A percentile compares a stretch with the other conserved stretches of the same genome.
Evolutionary conservation across 2,113 vertebrate genomes (phyloP).

Genomic region (Oreochromis niloticus): DNA sequence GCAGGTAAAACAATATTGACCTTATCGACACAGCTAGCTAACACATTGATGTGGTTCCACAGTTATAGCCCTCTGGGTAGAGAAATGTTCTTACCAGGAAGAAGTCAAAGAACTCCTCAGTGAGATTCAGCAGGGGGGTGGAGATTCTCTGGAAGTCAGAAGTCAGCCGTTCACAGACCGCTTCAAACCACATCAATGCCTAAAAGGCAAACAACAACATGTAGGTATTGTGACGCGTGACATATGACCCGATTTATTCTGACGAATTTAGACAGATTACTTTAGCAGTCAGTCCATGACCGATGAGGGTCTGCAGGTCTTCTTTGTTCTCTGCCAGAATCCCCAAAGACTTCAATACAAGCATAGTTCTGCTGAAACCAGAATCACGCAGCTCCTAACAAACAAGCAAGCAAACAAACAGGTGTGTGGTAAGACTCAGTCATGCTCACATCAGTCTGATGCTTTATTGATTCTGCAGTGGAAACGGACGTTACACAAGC

Average conservation of each 20-base stretch:
- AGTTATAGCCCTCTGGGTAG: neutral
- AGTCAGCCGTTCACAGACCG: neutral
- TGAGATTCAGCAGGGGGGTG: neutral
- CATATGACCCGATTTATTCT: neutral
- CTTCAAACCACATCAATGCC: slow-evolving; percentile 44
- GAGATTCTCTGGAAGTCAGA: slow-evolving; percentile 15
- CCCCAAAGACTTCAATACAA: slow-evolving; percentile 32
- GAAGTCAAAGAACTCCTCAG: slow-evolving; percentile 39
- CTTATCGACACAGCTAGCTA: neutral
- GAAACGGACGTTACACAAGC: neutral
- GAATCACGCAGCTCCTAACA: neutral
- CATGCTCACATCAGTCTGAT: neutral
- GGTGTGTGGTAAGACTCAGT: neutral
- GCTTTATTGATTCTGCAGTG: neutral
- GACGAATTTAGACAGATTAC: neutral
- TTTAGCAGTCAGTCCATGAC: slow-evolving; percentile 1
- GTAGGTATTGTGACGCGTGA: neutral
- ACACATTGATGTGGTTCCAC: neutral
- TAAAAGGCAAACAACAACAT: neutral
- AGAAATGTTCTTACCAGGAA: slow-evolving; percentile 35
- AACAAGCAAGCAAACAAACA: neutral
- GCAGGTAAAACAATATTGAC: neutral
- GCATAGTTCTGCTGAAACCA: neutral
- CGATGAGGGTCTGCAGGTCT: neutral
- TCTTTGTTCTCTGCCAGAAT: neutral